Evolutionary conservation across 2,888 invertebrate genomes (phyloP), one percentile per base, ranked within the genome.

Genomic region (Chorisops tibialis): DNA sequence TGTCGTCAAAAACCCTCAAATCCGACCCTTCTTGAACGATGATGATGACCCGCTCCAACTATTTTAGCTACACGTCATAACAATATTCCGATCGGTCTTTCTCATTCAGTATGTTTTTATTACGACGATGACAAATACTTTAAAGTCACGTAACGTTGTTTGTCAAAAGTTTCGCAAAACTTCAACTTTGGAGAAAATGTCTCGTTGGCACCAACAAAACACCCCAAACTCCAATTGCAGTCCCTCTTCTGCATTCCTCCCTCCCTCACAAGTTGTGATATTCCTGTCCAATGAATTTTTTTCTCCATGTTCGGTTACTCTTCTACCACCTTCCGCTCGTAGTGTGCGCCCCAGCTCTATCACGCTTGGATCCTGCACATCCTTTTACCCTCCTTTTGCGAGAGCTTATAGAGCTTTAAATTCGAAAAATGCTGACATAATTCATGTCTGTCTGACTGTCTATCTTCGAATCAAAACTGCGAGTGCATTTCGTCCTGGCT

Each of bases 91-190:
- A 56, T 56, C 24, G 45, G 56, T 45, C 24, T 43, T 43, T 24
- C 30, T 45, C 45, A 18, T 51, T 45, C 56, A 30, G 43, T 45
- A 56, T 56, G 56, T 56, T 56, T 56, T 56, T 56, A 35, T 35
- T 45, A 45, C 43, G 43, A 43, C 56, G 22, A 60, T 60, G 60
- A 60, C 60, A 60, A 60, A 60, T 60, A 60, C 60, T 60, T 50
- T 50, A 60, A 60, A 60, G 60, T 60, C 60, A 60, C 60, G 60
- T 50, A 60, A 60, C 50, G 50, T 56, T 56, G 56, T 56, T 56
- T 56, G 56, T 56, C 56, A 56, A 56, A 56, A 56, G 56, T 56
- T 56, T 56, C 45, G 43, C 56, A 56, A 56, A 51, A 56, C 56
- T 56, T 56, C 52, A 52, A 52, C 52, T 52, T 30, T 56, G 43